phyloP scores from a whole-genome alignment of 2,888 invertebrate species.

The Pseudococcus jackbeardsleyi region DNA sequence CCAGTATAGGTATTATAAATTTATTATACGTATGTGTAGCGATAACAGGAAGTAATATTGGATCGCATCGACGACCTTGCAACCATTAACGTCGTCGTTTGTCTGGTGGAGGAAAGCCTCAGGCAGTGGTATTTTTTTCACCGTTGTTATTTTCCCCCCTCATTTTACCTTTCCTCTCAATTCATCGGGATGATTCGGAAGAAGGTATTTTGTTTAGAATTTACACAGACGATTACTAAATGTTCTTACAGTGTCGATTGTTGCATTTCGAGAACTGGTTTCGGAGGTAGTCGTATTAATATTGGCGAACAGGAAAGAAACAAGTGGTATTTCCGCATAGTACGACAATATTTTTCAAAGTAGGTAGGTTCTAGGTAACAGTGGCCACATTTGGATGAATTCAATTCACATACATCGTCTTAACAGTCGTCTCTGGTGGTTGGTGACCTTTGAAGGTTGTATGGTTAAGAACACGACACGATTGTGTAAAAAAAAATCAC shows the following conservation, averaged over 20 bases:
- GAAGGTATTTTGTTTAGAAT: neutral
- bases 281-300: neutral
- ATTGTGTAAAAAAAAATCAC: too few relatives aligned
- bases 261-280: slow-evolving; percentile 7
- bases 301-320: slow-evolving; percentile 5
- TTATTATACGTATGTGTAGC: neutral
- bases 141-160: neutral
- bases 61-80: slow-evolving; percentile 30
- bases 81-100: slow-evolving; percentile 5
- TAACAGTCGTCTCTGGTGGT: neutral
- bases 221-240: neutral
- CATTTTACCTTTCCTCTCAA: neutral
- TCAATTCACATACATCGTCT: neutral
- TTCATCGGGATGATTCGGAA: neutral
- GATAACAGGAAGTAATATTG: slow-evolving; percentile 30
- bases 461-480: neutral
- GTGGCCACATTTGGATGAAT: neutral
- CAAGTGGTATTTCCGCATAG: neutral
- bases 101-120: slow-evolving; percentile 17
- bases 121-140: slow-evolving; percentile 13
- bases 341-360: slow-evolving; percentile 7
- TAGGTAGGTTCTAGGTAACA: neutral
- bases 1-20: neutral
- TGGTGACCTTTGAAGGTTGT: slow-evolving; percentile 8
- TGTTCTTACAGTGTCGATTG: neutral